A percentile compares a stretch with the other conserved stretches of the same genome.
phyloP scores from a whole-genome alignment of 2,797 vertebrate species.

The Channallabes apus region DNA sequence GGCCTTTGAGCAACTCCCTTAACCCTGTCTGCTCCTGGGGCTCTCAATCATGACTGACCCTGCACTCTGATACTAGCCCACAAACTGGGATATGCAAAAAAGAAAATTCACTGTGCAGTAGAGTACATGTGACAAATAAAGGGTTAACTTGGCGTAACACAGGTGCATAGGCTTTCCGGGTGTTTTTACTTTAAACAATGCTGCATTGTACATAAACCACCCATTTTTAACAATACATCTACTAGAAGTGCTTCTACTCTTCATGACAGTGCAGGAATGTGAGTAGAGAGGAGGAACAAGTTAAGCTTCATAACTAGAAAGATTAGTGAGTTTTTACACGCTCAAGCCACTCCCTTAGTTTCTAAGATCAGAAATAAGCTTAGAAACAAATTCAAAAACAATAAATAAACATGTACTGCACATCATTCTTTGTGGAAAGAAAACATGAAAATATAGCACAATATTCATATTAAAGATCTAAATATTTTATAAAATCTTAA shows the following conservation, averaged over 20 bases:
- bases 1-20: too few species aligned
- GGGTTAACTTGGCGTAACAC: background rate
- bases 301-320: slow-evolving; percentile 3
- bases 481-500: background rate
- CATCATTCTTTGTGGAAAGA: background rate
- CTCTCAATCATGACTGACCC: too few species aligned
- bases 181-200: slow-evolving; percentile 13
- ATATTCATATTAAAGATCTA: background rate
- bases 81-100: too few species aligned
- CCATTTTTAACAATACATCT: slow-evolving; percentile 21
- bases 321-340: slow-evolving; percentile 1
- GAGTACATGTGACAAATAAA: background rate
- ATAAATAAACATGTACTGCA: background rate
- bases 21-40: too few species aligned
- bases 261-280: slow-evolving; percentile 63
- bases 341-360: slow-evolving; percentile 21
- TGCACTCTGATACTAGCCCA: too few species aligned
- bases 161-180: background rate
- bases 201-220: slow-evolving; percentile 34
- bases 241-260: background rate
- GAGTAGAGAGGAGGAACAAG: slow-evolving; percentile 10
- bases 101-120: too few species aligned
- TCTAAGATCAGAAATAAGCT: slow-evolving; percentile 8
- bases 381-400: background rate
- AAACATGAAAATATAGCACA: background rate